Base-by-base conservation (phyloP, 37 sponge, comb jelly and placozoan species). In the Beroe ovata region DNA sequence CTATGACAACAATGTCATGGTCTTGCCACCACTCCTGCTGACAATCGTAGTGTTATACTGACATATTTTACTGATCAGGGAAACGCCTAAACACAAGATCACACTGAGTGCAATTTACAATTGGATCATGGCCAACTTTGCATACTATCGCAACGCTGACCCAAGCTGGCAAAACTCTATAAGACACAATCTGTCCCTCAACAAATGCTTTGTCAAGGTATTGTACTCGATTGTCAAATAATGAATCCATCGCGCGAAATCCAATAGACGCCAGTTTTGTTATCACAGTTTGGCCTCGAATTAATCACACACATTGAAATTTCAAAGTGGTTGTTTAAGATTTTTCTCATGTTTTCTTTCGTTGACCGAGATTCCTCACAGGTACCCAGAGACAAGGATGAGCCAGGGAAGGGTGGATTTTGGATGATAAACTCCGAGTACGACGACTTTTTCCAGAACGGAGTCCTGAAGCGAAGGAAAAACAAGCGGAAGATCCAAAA, bases 121-220 rank as follows among this genome's bases (percentile, higher is more conserved):
- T 3, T 96, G 97, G 97, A 95, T 96, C 37, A 96, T 88, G 91
- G 92, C 64, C 14, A 93, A 94, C 60, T 96, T 96, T 62, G 93
- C 89, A 39, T 96, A 93, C 71, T 96, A 92, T 89, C 64, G 90
- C 39, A 38, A 60, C 32, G 93, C 93, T 23, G 97, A 95, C 29
- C 60, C 90, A 28, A 89, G 92, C 39, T 96, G 97, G 97, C 94
- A 96, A 94, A 77, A 77, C 84, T 42, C 54, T 23, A 77, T 77
- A 20, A 42, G 84, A n/a, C 84, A 77, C 84, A 77, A 77, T 20
- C 84, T 77, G 4, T 77, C 84, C 6, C 84, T 77, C 54, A 77
- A 77, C 84, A 77, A 77, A 29, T 77, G 84, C 32, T 77, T 77
- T 25, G 38, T 77, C 18, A 77, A 77, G 84, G 84, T 77, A 20